These are phyloP conservation scores for Melinaea menophilus DNA, from an alignment of 2,888 invertebrate genomes.

Conservation along the genomic window DNA sequence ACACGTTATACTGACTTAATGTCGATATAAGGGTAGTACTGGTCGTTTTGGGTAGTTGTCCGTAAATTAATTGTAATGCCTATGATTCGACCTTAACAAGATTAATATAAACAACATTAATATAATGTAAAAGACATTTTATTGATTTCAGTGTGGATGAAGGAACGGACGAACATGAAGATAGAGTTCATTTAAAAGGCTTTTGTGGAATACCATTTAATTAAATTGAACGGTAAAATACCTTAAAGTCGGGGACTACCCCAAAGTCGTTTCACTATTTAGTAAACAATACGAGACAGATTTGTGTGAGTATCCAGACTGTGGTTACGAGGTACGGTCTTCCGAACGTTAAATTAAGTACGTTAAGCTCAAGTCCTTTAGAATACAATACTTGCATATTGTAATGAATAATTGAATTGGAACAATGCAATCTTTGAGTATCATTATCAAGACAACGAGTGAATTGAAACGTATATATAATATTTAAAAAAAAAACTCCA, in stretches of 20 bases:
- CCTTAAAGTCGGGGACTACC: not conserved
- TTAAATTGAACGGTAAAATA: constrained; percentile 1
- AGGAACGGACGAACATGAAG: not conserved
- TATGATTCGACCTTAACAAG: too few species aligned
- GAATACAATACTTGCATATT: not conserved
- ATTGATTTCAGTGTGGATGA: too few species aligned
- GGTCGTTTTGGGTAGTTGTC: too few species aligned
- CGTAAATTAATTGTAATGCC: too few species aligned
- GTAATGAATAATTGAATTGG: not conserved
- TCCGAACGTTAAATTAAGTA: not conserved
- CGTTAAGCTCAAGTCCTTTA: not conserved
- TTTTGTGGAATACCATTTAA: not conserved
- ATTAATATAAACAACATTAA: too few species aligned
- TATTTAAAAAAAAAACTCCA: too few species aligned
- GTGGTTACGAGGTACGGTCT: constrained; percentile 17
- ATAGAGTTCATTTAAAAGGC: not conserved
- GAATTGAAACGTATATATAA: too few species aligned
- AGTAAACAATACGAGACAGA: constrained; percentile 19
- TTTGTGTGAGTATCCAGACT: constrained; percentile 24
- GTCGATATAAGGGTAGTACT: too few species aligned
- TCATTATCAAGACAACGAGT: too few species aligned
- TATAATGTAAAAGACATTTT: too few species aligned
- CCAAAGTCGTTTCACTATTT: constrained; percentile 9
- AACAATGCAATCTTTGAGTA: too few species aligned
- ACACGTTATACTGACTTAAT: too few species aligned